Conservation (phyloP, 2,888 invertebrate genomes). For the Orthosia incerta region DNA sequence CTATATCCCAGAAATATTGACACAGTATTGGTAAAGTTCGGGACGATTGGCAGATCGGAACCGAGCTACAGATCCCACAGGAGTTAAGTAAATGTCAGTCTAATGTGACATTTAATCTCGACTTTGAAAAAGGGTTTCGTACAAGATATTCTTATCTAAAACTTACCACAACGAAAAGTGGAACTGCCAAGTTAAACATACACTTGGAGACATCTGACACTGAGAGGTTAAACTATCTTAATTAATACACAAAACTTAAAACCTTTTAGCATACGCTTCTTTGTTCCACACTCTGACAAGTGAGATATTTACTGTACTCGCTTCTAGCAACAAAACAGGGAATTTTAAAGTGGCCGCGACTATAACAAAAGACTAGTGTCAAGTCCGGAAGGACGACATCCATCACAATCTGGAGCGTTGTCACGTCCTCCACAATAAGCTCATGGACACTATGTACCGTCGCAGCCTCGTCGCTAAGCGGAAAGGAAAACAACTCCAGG, state of each 20-base stretch:
- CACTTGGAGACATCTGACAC: background rate
- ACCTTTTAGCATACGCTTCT: conserved; percentile 21
- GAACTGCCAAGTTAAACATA: background rate
- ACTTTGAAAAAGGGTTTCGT: conserved; percentile 9
- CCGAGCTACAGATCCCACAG: conserved; percentile 13
- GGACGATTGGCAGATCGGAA: conserved; percentile 12
- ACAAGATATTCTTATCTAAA: background rate
- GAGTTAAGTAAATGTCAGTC: conserved; percentile 37
- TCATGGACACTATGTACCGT: conserved; percentile 46
- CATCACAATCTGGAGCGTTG: conserved; percentile 65
- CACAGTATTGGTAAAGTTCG: conserved; percentile 32
- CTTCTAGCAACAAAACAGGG: conserved; percentile 50
- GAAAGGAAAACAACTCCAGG: conserved; percentile 63
- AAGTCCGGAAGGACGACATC: conserved; percentile 65
- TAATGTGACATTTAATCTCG: conserved; percentile 47
- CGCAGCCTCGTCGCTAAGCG: conserved; percentile 50
- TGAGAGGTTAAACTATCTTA: background rate
- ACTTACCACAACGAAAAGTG: background rate
- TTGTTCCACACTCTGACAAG: conserved; percentile 43
- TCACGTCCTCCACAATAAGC: conserved; percentile 62
- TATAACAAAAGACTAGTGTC: conserved; percentile 65
- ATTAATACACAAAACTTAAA: conserved; percentile 25
- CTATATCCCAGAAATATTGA: conserved; percentile 32
- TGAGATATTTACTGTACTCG: conserved; percentile 41
- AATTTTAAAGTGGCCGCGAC: conserved; percentile 63